Conservation (phyloP, 1,140 invertebrate species). For the Hesperophylax magnus region DNA sequence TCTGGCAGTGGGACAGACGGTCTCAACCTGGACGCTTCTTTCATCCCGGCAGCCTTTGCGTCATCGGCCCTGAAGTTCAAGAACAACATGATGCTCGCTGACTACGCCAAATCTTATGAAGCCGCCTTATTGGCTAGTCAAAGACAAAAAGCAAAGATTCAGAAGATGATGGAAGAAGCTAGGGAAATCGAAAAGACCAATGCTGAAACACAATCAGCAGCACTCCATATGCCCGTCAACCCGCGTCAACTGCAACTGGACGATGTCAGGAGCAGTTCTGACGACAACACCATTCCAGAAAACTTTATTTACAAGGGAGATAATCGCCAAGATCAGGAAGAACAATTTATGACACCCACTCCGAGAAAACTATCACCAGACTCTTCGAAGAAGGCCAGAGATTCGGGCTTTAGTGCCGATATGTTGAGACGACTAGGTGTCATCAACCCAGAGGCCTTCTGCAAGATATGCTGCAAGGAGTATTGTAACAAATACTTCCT, state of each 20-base stretch:
- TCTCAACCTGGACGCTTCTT: constrained; percentile 63
- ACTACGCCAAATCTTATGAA: constrained; percentile 63
- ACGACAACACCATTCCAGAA: constrained; percentile 62
- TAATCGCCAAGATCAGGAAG: constrained; percentile 70
- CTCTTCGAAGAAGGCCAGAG: constrained; percentile 74
- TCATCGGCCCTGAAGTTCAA: constrained; percentile 60
- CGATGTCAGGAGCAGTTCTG: constrained; percentile 58
- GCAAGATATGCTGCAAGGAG: constrained; percentile 95
- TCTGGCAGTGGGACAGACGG: constrained; percentile 63
- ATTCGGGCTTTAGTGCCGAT: constrained; percentile 77
- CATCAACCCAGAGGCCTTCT: constrained; percentile 90
- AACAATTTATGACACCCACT: constrained; percentile 69
- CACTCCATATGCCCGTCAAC: constrained; percentile 34
- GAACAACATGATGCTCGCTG: constrained; percentile 58
- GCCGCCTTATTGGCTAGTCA: constrained; percentile 78
- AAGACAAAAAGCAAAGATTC: constrained; percentile 74
- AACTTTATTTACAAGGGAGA: constrained; percentile 59
- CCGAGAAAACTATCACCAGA: constrained; percentile 75
- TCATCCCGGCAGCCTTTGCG: constrained; percentile 60
- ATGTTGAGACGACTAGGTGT: constrained; percentile 83
- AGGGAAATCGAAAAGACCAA: constrained; percentile 53
- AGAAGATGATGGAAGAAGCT: constrained; percentile 66
- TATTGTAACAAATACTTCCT: constrained; percentile 97
- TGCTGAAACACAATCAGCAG: constrained; percentile 34
- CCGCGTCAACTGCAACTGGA: constrained; percentile 57